Conservation (phyloP, 2,113 vertebrate genomes). For the Lophotis ruficrista region DNA sequence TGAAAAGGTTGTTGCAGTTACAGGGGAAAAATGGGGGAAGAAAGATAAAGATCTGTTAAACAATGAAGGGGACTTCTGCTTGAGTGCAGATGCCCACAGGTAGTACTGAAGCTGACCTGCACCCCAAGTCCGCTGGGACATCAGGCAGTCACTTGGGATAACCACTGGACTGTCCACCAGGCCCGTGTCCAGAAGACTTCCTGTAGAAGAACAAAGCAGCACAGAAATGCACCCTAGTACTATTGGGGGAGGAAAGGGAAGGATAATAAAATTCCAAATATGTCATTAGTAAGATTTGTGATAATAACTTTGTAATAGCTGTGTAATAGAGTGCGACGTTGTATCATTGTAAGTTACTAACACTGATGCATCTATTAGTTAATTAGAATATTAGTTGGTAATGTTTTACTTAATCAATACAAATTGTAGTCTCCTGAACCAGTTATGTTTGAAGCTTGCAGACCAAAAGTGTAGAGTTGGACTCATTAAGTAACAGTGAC, state of each 20-base stretch:
- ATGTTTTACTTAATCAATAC: neutral
- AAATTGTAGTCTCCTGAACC: neutral
- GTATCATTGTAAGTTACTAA: neutral
- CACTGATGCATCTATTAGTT: neutral
- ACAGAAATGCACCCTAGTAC: neutral
- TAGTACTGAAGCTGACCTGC: neutral
- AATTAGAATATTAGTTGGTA: neutral
- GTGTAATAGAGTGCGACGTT: neutral
- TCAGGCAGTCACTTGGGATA: neutral
- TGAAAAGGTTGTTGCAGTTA: neutral
- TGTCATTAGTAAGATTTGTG: neutral
- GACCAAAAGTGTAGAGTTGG: neutral
- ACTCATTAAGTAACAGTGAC: neutral
- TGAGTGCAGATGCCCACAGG: neutral
- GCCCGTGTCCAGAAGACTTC: neutral
- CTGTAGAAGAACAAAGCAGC: neutral
- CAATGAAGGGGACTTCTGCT: neutral
- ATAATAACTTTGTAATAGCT: neutral
- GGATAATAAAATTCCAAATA: neutral
- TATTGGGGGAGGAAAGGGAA: neutral
- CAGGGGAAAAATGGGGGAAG: neutral
- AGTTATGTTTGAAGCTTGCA: neutral
- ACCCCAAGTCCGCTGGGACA: neutral
- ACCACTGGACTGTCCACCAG: no score
- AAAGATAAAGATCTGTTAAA: neutral